A percentile compares a stretch with the other conserved stretches of the same genome.
Evolutionary conservation across 2,797 vertebrate genomes (phyloP).

Genomic region (Meriones psammophilus): DNA sequence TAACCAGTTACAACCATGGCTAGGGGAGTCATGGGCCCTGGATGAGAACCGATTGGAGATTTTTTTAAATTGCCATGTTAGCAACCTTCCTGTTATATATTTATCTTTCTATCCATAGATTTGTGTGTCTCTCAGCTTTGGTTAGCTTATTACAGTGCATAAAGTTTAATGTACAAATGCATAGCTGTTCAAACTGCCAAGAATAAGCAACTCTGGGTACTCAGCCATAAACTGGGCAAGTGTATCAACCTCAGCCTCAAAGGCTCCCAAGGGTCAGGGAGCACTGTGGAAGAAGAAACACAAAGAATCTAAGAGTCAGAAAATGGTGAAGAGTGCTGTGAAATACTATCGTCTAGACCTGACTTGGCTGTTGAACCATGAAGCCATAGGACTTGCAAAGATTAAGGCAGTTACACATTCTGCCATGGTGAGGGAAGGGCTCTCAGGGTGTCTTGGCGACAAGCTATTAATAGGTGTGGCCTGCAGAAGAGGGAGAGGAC

Average conservation of each 20-base stretch:
- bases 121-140: background rate
- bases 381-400: too few relatives aligned
- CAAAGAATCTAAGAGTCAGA: too few relatives aligned
- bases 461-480: too few relatives aligned
- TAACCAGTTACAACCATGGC: background rate
- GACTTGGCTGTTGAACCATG: too few relatives aligned
- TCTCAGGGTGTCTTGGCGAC: too few relatives aligned
- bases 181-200: background rate
- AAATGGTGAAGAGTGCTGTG: too few relatives aligned
- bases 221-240: background rate
- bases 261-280: background rate
- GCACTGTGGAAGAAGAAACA: too few relatives aligned
- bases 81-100: background rate
- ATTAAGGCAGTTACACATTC: too few relatives aligned
- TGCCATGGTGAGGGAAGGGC: too few relatives aligned
- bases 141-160: background rate
- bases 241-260: background rate
- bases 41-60: background rate
- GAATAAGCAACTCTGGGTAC: background rate
- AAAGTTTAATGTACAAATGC: background rate
- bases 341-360: too few relatives aligned
- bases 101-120: background rate
- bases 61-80: background rate
- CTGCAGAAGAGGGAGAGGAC: too few relatives aligned
- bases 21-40: background rate